Evolutionary conservation across 2,113 vertebrate species (phyloP).

Genomic region (Pelodiscus sinensis): DNA sequence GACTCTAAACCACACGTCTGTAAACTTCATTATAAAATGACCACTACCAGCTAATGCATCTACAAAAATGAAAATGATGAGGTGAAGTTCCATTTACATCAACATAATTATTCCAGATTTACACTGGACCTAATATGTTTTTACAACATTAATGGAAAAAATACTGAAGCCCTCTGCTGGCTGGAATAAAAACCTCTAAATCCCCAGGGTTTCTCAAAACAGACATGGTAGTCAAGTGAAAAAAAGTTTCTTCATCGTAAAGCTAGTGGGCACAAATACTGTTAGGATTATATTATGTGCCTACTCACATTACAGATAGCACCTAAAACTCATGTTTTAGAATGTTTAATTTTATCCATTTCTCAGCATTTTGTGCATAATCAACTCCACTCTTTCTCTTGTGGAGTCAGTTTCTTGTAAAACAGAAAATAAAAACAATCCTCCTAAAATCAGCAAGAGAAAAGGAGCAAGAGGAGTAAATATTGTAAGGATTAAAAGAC

Average conservation of each 20-base stretch:
- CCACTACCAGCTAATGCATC: accelerated
- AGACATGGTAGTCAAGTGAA: neutral
- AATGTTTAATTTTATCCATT: neutral
- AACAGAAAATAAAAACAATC: neutral
- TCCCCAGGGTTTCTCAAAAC: neutral
- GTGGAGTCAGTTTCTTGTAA: neutral
- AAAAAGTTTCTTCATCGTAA: neutral
- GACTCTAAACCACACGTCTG: neutral
- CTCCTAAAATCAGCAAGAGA: neutral
- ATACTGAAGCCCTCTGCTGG: neutral
- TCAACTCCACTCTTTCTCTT: neutral
- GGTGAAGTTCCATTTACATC: neutral
- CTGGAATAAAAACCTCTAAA: neutral
- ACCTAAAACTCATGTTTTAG: neutral
- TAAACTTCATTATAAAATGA: neutral
- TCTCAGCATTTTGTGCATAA: neutral
- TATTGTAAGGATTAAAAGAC: neutral
- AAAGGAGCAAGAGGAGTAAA: neutral
- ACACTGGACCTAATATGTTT: neutral
- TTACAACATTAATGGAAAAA: neutral
- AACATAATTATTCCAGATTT: neutral
- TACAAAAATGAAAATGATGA: accelerated
- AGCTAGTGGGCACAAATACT: neutral
- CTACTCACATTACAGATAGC: neutral
- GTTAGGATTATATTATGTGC: neutral